Percentiles rank a stretch among this genome's conserved stretches.
Evolutionary conservation across 2,888 invertebrate genomes (phyloP).

Genomic region (Pardosa pseudoannulata): DNA sequence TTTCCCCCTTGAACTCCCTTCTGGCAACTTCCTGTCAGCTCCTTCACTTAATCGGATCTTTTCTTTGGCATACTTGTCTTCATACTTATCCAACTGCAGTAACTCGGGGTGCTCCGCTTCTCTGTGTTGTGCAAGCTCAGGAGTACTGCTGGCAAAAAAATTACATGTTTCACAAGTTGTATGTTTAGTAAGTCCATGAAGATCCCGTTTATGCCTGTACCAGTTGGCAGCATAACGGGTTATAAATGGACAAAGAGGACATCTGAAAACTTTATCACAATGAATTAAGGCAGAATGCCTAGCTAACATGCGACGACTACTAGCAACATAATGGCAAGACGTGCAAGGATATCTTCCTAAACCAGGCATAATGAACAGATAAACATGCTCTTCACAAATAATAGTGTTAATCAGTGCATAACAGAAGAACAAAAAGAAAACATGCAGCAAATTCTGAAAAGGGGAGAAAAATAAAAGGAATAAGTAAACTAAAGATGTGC

Average conservation of each 20-base stretch:
- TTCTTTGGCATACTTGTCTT: conserved; percentile 65
- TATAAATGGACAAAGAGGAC: conserved; percentile 74
- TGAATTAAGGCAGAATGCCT: conserved; percentile 70
- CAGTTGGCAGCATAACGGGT: conserved; percentile 74
- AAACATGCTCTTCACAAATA: conserved; percentile 60
- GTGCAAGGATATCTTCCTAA: conserved; percentile 67
- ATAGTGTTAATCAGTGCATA: conserved; percentile 39
- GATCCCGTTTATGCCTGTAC: conserved; percentile 73
- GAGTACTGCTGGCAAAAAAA: conserved; percentile 81
- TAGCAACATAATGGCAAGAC: conserved; percentile 69
- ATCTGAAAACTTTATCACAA: conserved; percentile 73
- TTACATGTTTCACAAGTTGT: conserved; percentile 80
- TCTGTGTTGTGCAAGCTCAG: conserved; percentile 81
- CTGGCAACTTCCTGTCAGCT: not conserved
- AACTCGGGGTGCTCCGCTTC: conserved; percentile 78
- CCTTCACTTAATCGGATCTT: conserved; percentile 13
- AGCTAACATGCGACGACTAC: conserved; percentile 71
- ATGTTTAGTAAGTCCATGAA: conserved; percentile 72
- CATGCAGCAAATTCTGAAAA: conserved; percentile 68
- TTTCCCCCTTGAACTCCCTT: not conserved
- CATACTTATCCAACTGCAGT: conserved; percentile 62
- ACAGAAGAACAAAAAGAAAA: conserved; percentile 41
- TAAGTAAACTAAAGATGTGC: not conserved
- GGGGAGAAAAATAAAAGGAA: not conserved
- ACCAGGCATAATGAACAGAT: conserved; percentile 61